A percentile compares a stretch with the other conserved stretches of the same genome.
phyloP scores from a whole-genome alignment of 2,888 invertebrate species.

The Amphipyra tragopoginis region DNA sequence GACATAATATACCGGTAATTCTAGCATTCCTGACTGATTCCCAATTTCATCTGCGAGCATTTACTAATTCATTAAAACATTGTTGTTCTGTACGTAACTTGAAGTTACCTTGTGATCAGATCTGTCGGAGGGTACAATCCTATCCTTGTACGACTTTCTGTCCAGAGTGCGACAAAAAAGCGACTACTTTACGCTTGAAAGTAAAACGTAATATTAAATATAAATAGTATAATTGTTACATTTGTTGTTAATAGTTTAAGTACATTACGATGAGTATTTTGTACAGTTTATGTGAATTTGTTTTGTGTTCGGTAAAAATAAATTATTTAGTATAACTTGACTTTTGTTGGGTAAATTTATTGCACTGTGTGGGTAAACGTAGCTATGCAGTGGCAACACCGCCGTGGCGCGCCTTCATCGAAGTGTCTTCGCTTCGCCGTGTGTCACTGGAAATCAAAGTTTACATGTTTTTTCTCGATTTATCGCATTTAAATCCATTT shows the following conservation, averaged over 20 bases:
- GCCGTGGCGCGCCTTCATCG: constrained; percentile 80
- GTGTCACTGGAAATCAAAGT: constrained; percentile 81
- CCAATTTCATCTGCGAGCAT: too few species aligned
- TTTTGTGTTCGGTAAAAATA: constrained; percentile 37
- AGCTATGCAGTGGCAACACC: constrained; percentile 72
- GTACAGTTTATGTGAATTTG: constrained; percentile 10
- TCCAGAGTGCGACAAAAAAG: constrained; percentile 59
- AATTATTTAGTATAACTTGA: constrained; percentile 39
- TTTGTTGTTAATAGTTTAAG: too few species aligned
- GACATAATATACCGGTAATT: constrained; percentile 58
- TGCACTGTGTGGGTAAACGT: constrained; percentile 42
- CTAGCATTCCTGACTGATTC: constrained; percentile 59
- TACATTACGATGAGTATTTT: constrained; percentile 10
- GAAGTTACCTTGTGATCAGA: constrained; percentile 45
- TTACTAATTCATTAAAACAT: constrained; percentile 29
- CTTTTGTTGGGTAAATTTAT: constrained; percentile 56
- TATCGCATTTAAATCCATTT: constrained; percentile 68
- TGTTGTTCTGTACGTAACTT: constrained; percentile 50
- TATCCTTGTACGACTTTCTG: constrained; percentile 67
- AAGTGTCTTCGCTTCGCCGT: constrained; percentile 72
- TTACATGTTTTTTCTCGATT: constrained; percentile 80
- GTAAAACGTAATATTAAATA: constrained; percentile 10
- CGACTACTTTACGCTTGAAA: constrained; percentile 5
- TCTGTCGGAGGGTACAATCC: constrained; percentile 49
- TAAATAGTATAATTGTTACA: not conserved